phyloP scores from a whole-genome alignment of 2,888 invertebrate species.

The Amblyjoppa proteus region DNA sequence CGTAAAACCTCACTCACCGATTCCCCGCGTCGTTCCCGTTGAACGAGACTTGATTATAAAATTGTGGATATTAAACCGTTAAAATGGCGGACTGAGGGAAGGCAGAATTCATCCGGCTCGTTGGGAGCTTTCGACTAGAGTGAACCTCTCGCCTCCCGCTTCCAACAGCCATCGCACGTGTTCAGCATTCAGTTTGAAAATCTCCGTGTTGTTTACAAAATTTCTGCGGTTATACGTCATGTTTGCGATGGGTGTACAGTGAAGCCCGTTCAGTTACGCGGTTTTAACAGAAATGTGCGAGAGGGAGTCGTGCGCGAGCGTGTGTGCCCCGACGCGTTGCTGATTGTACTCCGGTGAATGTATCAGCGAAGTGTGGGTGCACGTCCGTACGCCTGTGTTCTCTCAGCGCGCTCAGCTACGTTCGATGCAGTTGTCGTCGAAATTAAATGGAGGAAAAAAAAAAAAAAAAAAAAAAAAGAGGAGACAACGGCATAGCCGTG shows the following conservation, averaged over 20 bases:
- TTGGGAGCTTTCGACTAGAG: background rate
- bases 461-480: constrained; percentile 17
- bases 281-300: constrained; percentile 46
- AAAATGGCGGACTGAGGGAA: background rate
- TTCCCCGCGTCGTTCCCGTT: background rate
- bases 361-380: background rate
- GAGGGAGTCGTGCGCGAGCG: constrained; percentile 22
- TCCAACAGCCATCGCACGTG: constrained; percentile 6
- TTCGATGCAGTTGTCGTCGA: constrained; percentile 52
- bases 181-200: constrained; percentile 46
- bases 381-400: background rate
- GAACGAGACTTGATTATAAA: constrained; percentile 28
- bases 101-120: background rate
- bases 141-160: background rate
- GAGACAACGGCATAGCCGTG: constrained; percentile 13
- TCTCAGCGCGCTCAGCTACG: constrained; percentile 30
- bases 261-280: constrained; percentile 73
- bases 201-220: constrained; percentile 70
- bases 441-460: constrained; percentile 68
- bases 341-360: constrained; percentile 38
- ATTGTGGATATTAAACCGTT: constrained; percentile 36
- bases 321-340: constrained; percentile 50
- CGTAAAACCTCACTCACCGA: background rate
- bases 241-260: constrained; percentile 58
- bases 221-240: constrained; percentile 72